Conservation (phyloP, 2,797 vertebrate genomes). For the Anabacerthia variegaticeps region DNA sequence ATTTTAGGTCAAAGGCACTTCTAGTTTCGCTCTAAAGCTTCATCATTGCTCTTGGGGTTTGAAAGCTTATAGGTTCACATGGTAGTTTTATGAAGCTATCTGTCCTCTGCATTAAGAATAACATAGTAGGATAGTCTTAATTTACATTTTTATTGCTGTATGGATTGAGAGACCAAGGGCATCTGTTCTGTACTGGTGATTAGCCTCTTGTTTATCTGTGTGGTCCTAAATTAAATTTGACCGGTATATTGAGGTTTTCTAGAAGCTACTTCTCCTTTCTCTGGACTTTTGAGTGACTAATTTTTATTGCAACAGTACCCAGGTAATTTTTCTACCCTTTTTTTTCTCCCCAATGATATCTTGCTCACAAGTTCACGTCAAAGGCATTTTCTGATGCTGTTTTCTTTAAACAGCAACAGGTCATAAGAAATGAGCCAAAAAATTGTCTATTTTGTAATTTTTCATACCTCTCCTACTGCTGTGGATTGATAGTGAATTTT, state of each 20-base stretch:
- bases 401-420: neutral
- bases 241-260: neutral
- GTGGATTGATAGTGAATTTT: neutral
- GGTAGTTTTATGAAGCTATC: neutral
- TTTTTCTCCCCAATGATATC: neutral
- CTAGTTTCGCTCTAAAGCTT: neutral
- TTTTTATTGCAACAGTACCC: neutral
- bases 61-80: neutral
- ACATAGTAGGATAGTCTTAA: neutral
- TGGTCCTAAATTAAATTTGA: neutral
- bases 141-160: neutral
- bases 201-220: neutral
- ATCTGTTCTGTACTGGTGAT: neutral
- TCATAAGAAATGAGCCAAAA: neutral
- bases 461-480: neutral
- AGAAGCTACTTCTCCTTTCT: neutral
- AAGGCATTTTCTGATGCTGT: neutral
- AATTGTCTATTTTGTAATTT: neutral
- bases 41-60: neutral
- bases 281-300: neutral
- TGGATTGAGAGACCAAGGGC: neutral
- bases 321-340: neutral
- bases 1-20: neutral
- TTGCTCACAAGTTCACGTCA: neutral
- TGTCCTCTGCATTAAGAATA: neutral